Conservation (phyloP, 1,140 invertebrate species). For the Leptopilina boulardi region DNA sequence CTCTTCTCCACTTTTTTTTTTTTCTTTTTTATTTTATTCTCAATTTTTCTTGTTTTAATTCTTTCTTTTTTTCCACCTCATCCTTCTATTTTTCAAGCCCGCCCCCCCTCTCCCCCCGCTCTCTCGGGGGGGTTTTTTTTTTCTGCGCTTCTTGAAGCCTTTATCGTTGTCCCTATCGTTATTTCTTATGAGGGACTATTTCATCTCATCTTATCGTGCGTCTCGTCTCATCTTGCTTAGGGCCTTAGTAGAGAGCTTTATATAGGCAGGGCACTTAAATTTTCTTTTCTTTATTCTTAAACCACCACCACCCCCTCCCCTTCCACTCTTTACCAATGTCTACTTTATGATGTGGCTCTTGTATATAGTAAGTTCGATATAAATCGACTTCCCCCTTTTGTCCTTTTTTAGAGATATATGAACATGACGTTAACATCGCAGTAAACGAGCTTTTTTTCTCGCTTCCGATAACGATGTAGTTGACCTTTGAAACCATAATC, state of each 20-base stretch:
- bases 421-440: constrained; percentile 12
- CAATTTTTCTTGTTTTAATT: constrained; percentile 4
- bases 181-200: constrained; percentile 7
- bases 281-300: constrained; percentile 49
- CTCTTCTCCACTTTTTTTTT: constrained; percentile 44
- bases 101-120: not conserved
- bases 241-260: constrained; percentile 7
- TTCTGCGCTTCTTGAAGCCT: not conserved
- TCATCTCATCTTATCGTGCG: not conserved
- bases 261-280: constrained; percentile 43
- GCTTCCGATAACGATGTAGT: constrained; percentile 1
- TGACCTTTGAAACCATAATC: not conserved
- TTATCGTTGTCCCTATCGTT: constrained; percentile 12
- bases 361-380: constrained; percentile 28
- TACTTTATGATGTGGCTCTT: constrained; percentile 41
- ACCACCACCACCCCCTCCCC: too few species aligned
- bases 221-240: constrained; percentile 7
- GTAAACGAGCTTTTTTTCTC: constrained; percentile 3
- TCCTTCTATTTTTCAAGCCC: constrained; percentile 28
- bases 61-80: constrained; percentile 37
- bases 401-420: not conserved
- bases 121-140: not conserved
- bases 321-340: constrained; percentile 48
- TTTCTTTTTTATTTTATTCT: constrained; percentile 44
- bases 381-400: constrained; percentile 27